Percentiles rank a stretch among this genome's conserved stretches.
Evolutionary conservation across 2,888 invertebrate species (phyloP).

Genomic region (Lasioglossum villosulum): DNA sequence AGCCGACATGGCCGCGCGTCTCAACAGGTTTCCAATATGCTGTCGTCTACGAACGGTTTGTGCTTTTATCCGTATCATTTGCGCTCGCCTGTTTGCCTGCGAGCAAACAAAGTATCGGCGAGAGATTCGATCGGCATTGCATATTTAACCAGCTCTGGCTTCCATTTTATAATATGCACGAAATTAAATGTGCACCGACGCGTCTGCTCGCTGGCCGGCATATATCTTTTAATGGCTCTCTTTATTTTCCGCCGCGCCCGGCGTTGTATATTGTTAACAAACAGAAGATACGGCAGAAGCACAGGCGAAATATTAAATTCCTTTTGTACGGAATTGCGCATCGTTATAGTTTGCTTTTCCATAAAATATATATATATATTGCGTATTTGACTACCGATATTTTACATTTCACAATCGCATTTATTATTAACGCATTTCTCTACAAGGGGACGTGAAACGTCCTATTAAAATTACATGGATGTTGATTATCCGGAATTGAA

Average conservation of each 20-base stretch:
- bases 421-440: background rate
- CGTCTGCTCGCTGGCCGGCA: background rate
- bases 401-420: background rate
- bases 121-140: background rate
- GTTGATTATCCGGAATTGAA: background rate
- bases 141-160: slow-evolving; percentile 6
- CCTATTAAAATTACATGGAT: background rate
- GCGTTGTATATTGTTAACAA: slow-evolving; percentile 2
- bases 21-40: slow-evolving; percentile 50
- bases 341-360: background rate
- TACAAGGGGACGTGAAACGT: background rate
- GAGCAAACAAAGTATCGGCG: slow-evolving; percentile 13
- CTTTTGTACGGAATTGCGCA: background rate
- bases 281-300: slow-evolving; percentile 5
- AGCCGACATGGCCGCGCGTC: slow-evolving; percentile 2
- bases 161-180: slow-evolving; percentile 10
- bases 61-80: slow-evolving; percentile 10
- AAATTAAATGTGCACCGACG: slow-evolving; percentile 12
- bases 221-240: slow-evolving; percentile 18
- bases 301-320: slow-evolving; percentile 7
- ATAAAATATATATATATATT: background rate
- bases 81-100: background rate
- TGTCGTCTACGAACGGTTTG: background rate
- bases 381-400: background rate
- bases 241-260: background rate